Conservation (phyloP, 2,797 vertebrate species). For the Brotogeris chrysoptera region DNA sequence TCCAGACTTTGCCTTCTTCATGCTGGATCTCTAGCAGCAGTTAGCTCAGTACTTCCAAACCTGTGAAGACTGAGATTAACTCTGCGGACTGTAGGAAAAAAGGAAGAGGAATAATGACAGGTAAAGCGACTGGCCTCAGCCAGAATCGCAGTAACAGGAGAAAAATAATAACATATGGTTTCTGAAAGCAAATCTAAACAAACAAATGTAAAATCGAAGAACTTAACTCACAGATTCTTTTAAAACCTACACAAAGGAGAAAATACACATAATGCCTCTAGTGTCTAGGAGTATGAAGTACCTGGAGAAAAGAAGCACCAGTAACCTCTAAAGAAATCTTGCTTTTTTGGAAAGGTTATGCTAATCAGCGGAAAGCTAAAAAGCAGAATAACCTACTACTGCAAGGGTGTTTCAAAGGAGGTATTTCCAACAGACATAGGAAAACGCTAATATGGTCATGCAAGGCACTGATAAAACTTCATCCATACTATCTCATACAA, state of each 20-base stretch:
- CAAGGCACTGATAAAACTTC: background rate
- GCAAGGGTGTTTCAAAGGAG: background rate
- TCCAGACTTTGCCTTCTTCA: background rate
- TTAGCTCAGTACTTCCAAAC: background rate
- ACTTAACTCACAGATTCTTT: background rate
- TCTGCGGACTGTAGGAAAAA: background rate
- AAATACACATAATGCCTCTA: background rate
- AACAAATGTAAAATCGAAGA: background rate
- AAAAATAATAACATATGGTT: background rate
- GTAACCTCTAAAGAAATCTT: background rate
- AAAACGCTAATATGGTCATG: background rate
- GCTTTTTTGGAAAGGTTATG: background rate
- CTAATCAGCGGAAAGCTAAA: background rate
- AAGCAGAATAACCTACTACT: background rate
- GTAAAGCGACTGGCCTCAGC: background rate
- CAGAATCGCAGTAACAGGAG: background rate
- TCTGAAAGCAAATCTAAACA: conserved; percentile 10
- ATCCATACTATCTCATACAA: background rate
- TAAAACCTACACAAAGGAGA: background rate
- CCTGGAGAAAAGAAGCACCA: background rate
- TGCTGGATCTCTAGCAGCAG: background rate
- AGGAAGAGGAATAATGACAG: background rate
- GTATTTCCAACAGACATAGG: background rate
- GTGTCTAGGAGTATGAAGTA: background rate
- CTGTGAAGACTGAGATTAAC: background rate